Evolutionary conservation across 2,113 vertebrate species (phyloP), one percentile per base, ranked within the genome.

Genomic region (Rhynchomys soricoides): DNA sequence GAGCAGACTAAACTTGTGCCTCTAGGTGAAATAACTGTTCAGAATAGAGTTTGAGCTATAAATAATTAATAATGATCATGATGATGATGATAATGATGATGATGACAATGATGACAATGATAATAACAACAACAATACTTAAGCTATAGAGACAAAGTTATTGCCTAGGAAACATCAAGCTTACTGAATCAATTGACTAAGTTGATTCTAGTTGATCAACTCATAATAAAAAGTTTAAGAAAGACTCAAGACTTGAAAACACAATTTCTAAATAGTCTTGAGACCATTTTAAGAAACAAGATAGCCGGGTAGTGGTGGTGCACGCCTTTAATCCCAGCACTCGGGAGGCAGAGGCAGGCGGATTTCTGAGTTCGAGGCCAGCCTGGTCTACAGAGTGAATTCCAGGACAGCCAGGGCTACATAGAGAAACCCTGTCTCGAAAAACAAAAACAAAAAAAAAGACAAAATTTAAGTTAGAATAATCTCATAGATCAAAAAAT

Each of bases 271-370:
- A 94, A 73, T 24, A 22, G 9, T 34, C 29, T 1, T 15, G 66
- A 74, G n/a, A 94, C 11, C 26, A 91, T 85, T 92, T 82, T 75
- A 92, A 55, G 21, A 86, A 95, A 62, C 66, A 21, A 64, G 4
- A 66, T 89, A 59, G n/a, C n/a, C n/a, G n/a, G n/a, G n/a, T n/a
- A n/a, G n/a, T n/a, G n/a, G n/a, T n/a, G n/a, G n/a, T n/a, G n/a
- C n/a, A n/a, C n/a, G n/a, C n/a, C n/a, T n/a, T n/a, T n/a, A n/a
- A n/a, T n/a, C n/a, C n/a, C n/a, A n/a, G n/a, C n/a, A n/a, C n/a
- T n/a, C n/a, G n/a, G n/a, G n/a, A n/a, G n/a, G n/a, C n/a, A n/a
- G n/a, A n/a, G n/a, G n/a, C n/a, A n/a, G n/a, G n/a, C n/a, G n/a
- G n/a, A n/a, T n/a, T n/a, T n/a, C n/a, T n/a, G n/a, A n/a, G n/a